Evolutionary conservation across 1,140 invertebrate species (phyloP), one percentile per base, ranked within the genome.

Genomic region (Formica selysi): DNA sequence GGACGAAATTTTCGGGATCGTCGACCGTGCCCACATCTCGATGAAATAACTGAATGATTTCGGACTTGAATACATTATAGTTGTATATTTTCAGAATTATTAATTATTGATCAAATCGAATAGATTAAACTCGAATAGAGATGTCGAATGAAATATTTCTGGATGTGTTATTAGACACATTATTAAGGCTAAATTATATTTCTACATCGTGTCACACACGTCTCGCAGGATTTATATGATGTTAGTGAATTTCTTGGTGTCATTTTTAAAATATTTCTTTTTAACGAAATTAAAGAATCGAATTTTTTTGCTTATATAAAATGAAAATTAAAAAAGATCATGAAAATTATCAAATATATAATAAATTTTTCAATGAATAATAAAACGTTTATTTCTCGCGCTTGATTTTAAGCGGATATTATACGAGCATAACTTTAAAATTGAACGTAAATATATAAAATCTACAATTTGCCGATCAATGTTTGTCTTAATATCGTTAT

Each of bases 401-500:
- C 11, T n/a, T 19, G 2, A 44, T 78, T 44, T 65, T 3, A 48
- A 64, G 0, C 16, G 19, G n/a, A 10, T 8, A 3, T 48, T 71
- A 51, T 19, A 48, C 26, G 10, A 0, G 19, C 7, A 10, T 65
- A 36, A 62, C 41, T 10, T 5, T 2, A 41, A 16, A 78, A 78
- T 65, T 13, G 26, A 1, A 22, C 0, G 13, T 8, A 11, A 78
- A 65, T 10, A 65, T 8, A 16, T n/a, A 29, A 4, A 7, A 26
- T 41, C 29, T 26, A 22, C 29, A 64, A 78, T 78, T 64, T 26
- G n/a, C 11, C n/a, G 5, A 62, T 16, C 8, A 48, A 76, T 76
- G 19, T 78, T 48, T 29, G 41, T 5, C 36, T 16, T 51, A 41
- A 44, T 62, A 2, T 65, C 5, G 5, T 76, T 78, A 32, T 78